Evolutionary conservation across 1,140 invertebrate genomes (phyloP), one percentile per base, ranked within the genome.

Genomic region (Colletes gigas): DNA sequence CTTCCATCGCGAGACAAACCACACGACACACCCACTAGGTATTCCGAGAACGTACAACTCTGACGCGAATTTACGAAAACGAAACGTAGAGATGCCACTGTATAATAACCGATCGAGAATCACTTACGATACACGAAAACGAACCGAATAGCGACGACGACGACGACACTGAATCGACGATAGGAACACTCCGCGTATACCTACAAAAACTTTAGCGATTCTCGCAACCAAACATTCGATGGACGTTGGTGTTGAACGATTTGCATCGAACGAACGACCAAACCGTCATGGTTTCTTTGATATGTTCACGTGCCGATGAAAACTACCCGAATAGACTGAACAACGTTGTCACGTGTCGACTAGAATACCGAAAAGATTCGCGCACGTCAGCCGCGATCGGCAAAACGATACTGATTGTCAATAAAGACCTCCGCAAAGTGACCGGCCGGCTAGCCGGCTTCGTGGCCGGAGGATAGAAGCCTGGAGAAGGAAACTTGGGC

Each of bases 331-430:
- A 66, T 8, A n/a, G 41, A n/a, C 3, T 8, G 63, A 3, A 44
- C 3, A 47, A 9, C 1, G 30, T 30, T 67, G 77, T 66, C 70
- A 79, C 77, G 77, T 80, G 78, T 12, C 59, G 19, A 60, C n/a
- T 10, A 54, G 9, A 21, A 73, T 50, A 47, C 52, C n/a, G 54
- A 12, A 19, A 6, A 47, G 50, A 80, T 60, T 62, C 65, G 44
- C 19, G 39, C 73, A 54, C 69, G 59, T 8, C n/a, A 63, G 14
- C n/a, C 17, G 39, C 30, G 71, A 71, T 85, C 83, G 73, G 52
- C 65, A 41, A 66, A 66, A 75, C 71, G 71, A 76, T 63, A 86
- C 85, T 86, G 85, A 86, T 83, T 86, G 84, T 86, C 84, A 86
- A 86, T 86, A 76, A 86, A 80, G 84, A 73, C 63, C 66, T 78